Conservation (phyloP, 1,140 invertebrate species). For the Mycetomoellerius zeteki region DNA sequence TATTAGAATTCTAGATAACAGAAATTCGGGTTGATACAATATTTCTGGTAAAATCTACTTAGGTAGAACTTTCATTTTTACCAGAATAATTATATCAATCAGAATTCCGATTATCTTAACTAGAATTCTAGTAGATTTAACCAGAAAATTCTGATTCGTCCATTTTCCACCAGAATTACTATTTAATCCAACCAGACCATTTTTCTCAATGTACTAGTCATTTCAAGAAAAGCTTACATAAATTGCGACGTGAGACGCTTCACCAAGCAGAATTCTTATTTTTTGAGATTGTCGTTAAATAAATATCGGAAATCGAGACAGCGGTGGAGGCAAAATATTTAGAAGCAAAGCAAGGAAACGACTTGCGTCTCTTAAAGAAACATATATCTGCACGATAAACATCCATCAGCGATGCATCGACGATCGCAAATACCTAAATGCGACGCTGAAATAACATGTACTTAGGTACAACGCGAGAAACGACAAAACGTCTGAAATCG, state of each 20-base stretch:
- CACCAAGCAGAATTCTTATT: background rate
- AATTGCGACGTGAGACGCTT: background rate
- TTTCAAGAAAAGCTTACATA: background rate
- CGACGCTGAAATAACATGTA: conserved; percentile 5
- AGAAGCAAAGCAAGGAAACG: conserved; percentile 2
- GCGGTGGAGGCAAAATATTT: background rate
- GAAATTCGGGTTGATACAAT: no score
- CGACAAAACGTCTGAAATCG: conserved; percentile 53
- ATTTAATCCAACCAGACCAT: no score
- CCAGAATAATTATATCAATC: no score
- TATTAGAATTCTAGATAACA: no score
- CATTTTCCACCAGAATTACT: no score
- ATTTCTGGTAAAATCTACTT: no score
- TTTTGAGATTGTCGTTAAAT: background rate
- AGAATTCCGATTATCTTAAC: no score
- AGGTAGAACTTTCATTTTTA: no score
- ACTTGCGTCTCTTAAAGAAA: background rate
- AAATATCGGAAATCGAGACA: background rate
- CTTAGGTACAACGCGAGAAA: conserved; percentile 43
- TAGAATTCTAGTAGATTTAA: no score
- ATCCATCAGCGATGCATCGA: conserved; percentile 17
- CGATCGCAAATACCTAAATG: conserved; percentile 43
- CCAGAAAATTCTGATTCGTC: no score
- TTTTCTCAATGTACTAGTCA: no score
- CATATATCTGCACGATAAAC: conserved; percentile 2